These are phyloP conservation scores for Labeo catla DNA, from an alignment of 2,113 vertebrate species.

Conservation along the genomic window DNA sequence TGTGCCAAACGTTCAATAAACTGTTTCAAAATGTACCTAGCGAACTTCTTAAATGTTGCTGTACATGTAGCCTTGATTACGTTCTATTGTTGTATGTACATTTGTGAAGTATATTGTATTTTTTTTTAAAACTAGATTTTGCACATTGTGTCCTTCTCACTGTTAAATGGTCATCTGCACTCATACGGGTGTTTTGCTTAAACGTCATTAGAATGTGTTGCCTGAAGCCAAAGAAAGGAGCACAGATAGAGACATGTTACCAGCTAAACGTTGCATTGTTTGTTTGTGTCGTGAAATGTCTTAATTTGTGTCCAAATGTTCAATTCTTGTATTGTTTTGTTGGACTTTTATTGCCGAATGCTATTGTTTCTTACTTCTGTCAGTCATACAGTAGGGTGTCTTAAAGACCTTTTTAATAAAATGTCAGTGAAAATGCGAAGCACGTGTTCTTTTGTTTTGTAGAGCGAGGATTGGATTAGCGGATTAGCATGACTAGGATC, in stretches of 20 bases:
- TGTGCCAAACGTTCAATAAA: not conserved
- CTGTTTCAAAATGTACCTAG: not conserved
- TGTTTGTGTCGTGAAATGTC: not conserved
- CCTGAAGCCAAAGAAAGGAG: constrained; percentile 26
- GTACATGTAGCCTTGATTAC: constrained; percentile 3
- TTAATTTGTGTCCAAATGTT: not conserved
- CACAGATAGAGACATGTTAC: constrained; percentile 17
- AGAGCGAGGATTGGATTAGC: not conserved
- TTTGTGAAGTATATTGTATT: constrained; percentile 29
- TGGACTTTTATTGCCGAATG: not conserved
- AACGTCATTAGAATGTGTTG: constrained; percentile 20
- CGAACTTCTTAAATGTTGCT: not conserved
- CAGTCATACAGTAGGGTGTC: not conserved
- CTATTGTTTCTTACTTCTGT: not conserved
- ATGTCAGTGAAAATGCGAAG: not conserved
- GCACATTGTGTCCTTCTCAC: constrained; percentile 31
- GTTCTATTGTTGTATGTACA: constrained; percentile 5
- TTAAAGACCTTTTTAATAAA: constrained; percentile 4
- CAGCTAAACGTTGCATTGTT: not conserved
- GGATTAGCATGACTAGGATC: not conserved
- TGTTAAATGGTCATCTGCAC: constrained; percentile 20
- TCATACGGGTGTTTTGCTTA: constrained; percentile 7
- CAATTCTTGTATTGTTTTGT: not conserved
- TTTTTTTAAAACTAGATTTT: constrained; percentile 20
- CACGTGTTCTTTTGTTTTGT: not conserved